Percentiles rank a stretch among this genome's conserved stretches.
phyloP scores from a whole-genome alignment of 2,113 vertebrate genomes.

The Bagarius yarrelli region DNA sequence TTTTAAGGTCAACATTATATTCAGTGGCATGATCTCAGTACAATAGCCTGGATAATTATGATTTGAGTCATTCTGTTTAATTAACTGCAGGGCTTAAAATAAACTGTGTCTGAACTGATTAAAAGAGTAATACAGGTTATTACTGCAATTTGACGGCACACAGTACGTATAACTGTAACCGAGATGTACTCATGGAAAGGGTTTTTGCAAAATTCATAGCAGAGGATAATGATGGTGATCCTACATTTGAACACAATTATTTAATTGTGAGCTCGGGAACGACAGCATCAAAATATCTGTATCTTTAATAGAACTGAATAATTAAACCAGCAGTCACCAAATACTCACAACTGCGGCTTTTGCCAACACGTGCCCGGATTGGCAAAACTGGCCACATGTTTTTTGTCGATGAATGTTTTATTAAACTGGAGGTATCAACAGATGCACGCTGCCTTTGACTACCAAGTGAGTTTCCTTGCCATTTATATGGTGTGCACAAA shows the following conservation, averaged over 20 bases:
- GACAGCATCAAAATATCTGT: neutral
- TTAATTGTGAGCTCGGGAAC: neutral
- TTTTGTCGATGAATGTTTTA: neutral
- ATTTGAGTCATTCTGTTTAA: neutral
- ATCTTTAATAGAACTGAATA: neutral
- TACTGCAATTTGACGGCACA: neutral
- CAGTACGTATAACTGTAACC: neutral
- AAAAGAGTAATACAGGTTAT: neutral
- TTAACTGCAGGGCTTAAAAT: neutral
- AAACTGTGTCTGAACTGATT: neutral
- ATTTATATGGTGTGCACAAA: neutral
- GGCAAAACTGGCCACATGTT: neutral
- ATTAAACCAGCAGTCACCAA: neutral
- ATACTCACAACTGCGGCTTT: neutral
- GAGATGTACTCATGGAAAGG: neutral
- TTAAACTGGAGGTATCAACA: neutral
- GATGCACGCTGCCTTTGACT: neutral
- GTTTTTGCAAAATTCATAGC: neutral
- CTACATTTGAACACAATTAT: neutral
- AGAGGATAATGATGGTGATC: neutral
- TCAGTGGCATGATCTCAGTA: neutral
- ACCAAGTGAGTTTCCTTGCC: neutral
- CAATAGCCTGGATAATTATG: neutral
- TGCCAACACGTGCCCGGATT: neutral
- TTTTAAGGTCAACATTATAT: neutral